phyloP scores from a whole-genome alignment of 1,140 invertebrate species.

The Scaptomyza hsui region DNA sequence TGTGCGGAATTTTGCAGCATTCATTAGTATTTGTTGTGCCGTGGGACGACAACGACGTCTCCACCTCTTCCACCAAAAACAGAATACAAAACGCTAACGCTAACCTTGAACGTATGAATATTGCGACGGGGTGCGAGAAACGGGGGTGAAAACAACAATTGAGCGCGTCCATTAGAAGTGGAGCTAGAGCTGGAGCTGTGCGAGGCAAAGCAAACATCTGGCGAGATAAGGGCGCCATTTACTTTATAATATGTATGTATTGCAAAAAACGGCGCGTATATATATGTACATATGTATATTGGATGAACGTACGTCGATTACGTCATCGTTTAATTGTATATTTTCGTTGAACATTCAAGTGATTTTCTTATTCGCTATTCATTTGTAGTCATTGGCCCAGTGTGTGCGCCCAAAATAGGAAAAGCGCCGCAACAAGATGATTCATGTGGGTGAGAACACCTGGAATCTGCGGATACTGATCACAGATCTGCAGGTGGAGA shows the following conservation, averaged over 20 bases:
- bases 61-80: constrained; percentile 17
- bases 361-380: constrained; percentile 40
- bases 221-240: constrained; percentile 63
- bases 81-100: constrained; percentile 17
- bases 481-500: constrained; percentile 96
- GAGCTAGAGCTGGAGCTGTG: constrained; percentile 32
- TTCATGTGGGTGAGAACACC: constrained; percentile 94
- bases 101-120: constrained; percentile 41
- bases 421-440: constrained; percentile 61
- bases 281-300: constrained; percentile 8
- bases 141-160: constrained; percentile 20
- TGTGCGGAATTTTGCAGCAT: constrained; percentile 61
- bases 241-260: constrained; percentile 26
- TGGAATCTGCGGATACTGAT: constrained; percentile 98
- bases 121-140: constrained; percentile 12
- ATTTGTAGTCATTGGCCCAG: constrained; percentile 46
- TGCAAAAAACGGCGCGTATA: constrained; percentile 58
- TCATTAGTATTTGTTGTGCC: constrained; percentile 52
- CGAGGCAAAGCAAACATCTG: constrained; percentile 64
- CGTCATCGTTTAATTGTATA: constrained; percentile 69
- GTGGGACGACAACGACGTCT: constrained; percentile 53
- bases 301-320: constrained; percentile 67
- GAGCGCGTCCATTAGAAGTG: constrained; percentile 31
- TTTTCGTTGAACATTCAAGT: constrained; percentile 40
- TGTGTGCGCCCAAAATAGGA: constrained; percentile 46